Evolutionary conservation across 2,888 invertebrate species (phyloP).

Genomic region (Zele albiditarsus): DNA sequence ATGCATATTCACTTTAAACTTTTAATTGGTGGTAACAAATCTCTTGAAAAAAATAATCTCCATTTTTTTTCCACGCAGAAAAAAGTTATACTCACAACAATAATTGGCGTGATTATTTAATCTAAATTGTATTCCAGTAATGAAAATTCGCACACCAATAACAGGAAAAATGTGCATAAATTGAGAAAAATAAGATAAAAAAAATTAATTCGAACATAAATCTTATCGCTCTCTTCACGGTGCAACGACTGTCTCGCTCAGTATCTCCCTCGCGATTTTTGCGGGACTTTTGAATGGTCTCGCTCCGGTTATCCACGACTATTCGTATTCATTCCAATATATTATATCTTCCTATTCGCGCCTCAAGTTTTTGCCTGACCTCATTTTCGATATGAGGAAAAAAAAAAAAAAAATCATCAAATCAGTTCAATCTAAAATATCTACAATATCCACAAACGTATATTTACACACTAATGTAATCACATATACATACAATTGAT

Average conservation of each 20-base stretch:
- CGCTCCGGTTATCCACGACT: conserved; percentile 50
- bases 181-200: conserved; percentile 7
- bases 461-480: no score
- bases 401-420: background rate
- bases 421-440: no score
- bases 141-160: background rate
- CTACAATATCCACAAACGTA: no score
- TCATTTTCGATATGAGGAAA: background rate
- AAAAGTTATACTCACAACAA: background rate
- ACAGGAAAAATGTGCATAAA: background rate
- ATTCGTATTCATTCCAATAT: conserved; percentile 23
- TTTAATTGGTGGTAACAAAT: no score
- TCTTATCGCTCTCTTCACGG: conserved; percentile 7
- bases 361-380: conserved; percentile 4
- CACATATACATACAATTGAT: no score
- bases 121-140: background rate
- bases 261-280: conserved; percentile 43
- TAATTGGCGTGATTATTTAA: background rate
- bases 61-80: background rate
- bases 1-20: no score
- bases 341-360: conserved; percentile 30
- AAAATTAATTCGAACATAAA: background rate
- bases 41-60: no score
- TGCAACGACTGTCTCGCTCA: conserved; percentile 37
- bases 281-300: conserved; percentile 38